A percentile compares a stretch with the other conserved stretches of the same genome.
phyloP scores from a whole-genome alignment of 2,888 invertebrate genomes.

The Plebejus argus region DNA sequence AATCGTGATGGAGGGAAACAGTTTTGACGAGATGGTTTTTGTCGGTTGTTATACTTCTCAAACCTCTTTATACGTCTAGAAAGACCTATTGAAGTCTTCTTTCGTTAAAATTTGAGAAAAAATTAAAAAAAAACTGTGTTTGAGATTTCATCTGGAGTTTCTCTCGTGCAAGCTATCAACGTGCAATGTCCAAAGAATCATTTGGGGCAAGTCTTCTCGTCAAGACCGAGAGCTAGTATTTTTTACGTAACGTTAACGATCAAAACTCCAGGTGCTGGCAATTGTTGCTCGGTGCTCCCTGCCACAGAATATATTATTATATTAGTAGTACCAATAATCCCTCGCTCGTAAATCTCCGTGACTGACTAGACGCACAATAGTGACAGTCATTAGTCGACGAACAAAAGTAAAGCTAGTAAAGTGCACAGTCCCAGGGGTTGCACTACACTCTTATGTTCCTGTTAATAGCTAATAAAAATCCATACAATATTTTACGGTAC shows the following conservation, averaged over 20 bases:
- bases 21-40: background rate
- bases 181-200: background rate
- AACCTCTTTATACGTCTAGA: background rate
- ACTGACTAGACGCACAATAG: background rate
- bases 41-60: background rate
- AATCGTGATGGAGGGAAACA: background rate
- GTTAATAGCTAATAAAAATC: too few species aligned
- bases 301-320: too few species aligned
- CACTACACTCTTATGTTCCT: background rate
- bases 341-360: background rate
- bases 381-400: slow-evolving; percentile 2
- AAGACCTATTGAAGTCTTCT: too few species aligned
- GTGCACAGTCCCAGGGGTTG: background rate
- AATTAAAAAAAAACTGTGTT: background rate
- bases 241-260: background rate
- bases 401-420: background rate
- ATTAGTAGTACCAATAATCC: too few species aligned
- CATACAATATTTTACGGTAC: too few species aligned
- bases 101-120: too few species aligned
- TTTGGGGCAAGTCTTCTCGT: background rate
- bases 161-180: background rate
- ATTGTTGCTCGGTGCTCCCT: background rate
- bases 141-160: background rate
- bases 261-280: background rate
- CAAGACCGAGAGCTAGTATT: background rate